phyloP scores from a whole-genome alignment of 2,113 vertebrate species.

The Alethe diademata region DNA sequence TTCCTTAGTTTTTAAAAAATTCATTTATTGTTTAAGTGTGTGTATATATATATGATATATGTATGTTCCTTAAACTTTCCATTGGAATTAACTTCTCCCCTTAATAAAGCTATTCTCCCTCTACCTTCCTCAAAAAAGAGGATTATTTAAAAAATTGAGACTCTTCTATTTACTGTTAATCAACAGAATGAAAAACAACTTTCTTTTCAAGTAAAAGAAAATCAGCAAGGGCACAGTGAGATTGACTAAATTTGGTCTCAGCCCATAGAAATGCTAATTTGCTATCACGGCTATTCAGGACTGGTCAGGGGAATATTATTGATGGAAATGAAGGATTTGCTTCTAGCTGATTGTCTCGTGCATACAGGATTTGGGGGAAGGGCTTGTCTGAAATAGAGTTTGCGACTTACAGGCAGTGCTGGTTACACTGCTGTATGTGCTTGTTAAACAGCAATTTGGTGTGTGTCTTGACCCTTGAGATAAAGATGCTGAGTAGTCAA shows the following conservation, averaged over 20 bases:
- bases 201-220: not conserved
- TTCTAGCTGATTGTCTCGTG: slow-evolving; percentile 11
- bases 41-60: rapidly evolving
- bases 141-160: not conserved
- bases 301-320: slow-evolving; percentile 58
- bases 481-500: not conserved
- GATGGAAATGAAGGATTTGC: slow-evolving; percentile 56
- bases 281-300: slow-evolving; percentile 48
- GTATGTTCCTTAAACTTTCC: not conserved
- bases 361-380: slow-evolving; percentile 48
- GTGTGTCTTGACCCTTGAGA: not conserved
- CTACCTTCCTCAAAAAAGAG: not conserved
- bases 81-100: not conserved
- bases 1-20: not conserved
- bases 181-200: not conserved
- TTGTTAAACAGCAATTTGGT: not conserved
- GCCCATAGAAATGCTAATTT: slow-evolving; percentile 45
- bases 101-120: not conserved
- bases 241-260: not conserved
- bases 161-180: not conserved
- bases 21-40: not conserved
- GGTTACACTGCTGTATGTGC: not conserved
- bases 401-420: not conserved
- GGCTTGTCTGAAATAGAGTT: slow-evolving; percentile 18
- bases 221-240: not conserved